phyloP scores from a whole-genome alignment of 2,888 invertebrate genomes.

The Drosophila melanocephala region DNA sequence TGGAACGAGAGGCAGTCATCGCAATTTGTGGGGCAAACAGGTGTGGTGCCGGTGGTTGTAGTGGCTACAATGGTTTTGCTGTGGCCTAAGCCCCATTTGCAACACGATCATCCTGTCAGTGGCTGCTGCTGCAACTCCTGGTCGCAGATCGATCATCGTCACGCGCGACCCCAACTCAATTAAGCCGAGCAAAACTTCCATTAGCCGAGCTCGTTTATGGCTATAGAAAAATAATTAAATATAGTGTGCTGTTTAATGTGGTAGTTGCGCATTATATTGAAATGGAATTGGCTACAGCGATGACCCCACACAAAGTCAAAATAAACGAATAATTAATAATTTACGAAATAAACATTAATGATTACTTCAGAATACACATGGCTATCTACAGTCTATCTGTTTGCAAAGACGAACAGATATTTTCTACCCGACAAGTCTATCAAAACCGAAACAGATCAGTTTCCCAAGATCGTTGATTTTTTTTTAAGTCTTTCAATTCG shows the following conservation, averaged over 20 bases:
- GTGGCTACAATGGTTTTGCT: constrained; percentile 9
- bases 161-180: constrained; percentile 67
- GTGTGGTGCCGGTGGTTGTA: constrained; percentile 52
- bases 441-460: not conserved
- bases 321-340: constrained; percentile 20
- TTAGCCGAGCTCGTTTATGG: constrained; percentile 65
- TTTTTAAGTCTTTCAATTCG: not conserved
- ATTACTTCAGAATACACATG: not conserved
- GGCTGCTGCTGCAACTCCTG: constrained; percentile 31
- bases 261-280: constrained; percentile 23
- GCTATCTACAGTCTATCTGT: not conserved
- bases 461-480: not conserved
- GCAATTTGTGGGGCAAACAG: constrained; percentile 64
- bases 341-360: not conserved
- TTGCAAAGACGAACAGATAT: not conserved
- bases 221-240: constrained; percentile 65
- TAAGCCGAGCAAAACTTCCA: constrained; percentile 66
- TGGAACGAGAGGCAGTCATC: constrained; percentile 53
- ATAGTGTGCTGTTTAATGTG: constrained; percentile 18
- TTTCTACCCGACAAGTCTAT: not conserved
- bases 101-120: constrained; percentile 52
- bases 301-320: constrained; percentile 27
- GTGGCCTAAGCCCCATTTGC: constrained; percentile 13
- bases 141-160: constrained; percentile 73
- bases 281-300: constrained; percentile 14